Evolutionary conservation across 2,113 vertebrate species (phyloP).

Genomic region (Sylvietta virens): DNA sequence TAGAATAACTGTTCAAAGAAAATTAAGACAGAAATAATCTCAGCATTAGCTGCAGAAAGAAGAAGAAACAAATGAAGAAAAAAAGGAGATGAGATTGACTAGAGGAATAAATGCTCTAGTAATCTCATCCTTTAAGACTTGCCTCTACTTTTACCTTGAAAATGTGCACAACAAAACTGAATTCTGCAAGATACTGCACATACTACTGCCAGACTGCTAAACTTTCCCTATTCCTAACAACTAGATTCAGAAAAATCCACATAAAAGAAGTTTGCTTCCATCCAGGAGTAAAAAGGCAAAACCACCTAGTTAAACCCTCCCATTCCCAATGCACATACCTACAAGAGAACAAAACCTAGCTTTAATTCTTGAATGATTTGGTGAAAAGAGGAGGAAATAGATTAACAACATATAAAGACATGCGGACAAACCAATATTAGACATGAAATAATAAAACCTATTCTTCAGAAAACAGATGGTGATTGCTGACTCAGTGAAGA

Average conservation of each 20-base stretch:
- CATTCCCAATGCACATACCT: neutral
- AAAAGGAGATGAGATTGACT: neutral
- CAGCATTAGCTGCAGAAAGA: neutral
- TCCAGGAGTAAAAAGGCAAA: neutral
- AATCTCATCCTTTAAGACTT: neutral
- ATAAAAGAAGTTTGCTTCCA: neutral
- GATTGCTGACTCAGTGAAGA: neutral
- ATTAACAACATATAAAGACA: neutral
- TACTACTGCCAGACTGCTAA: neutral
- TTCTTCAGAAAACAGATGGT: neutral
- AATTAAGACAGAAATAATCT: neutral
- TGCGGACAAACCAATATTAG: neutral
- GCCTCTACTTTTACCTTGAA: neutral
- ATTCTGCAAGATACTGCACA: neutral
- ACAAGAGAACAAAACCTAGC: neutral
- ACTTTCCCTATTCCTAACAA: neutral
- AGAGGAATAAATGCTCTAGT: neutral
- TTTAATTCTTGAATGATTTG: neutral
- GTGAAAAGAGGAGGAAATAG: neutral
- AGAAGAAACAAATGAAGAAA: neutral
- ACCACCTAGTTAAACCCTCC: neutral
- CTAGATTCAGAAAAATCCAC: neutral
- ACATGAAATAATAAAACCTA: neutral
- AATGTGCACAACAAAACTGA: neutral
- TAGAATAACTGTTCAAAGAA: neutral